Conservation (phyloP, 2,797 vertebrate genomes). For the Takifugu rubripes region DNA sequence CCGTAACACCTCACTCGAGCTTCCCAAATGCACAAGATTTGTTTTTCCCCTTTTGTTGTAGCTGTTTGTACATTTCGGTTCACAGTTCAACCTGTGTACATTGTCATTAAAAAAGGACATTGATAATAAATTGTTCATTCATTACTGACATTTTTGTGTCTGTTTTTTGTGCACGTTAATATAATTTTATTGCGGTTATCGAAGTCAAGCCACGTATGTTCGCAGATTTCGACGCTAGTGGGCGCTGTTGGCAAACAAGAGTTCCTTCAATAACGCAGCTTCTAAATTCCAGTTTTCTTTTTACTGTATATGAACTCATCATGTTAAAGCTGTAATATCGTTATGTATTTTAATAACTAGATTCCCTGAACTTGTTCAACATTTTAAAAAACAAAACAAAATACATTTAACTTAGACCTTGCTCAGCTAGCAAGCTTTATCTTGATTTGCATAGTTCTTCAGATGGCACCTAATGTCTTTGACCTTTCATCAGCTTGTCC, state of each 20-base stretch:
- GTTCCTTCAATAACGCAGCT: not conserved
- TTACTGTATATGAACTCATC: not conserved
- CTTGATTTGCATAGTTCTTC: no score
- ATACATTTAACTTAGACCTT: no score
- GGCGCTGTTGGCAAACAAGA: constrained; percentile 56
- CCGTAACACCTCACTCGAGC: constrained; percentile 27
- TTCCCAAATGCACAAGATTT: constrained; percentile 33
- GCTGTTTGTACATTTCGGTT: constrained; percentile 21
- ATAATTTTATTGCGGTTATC: not conserved
- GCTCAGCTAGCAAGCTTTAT: no score
- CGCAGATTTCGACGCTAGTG: constrained; percentile 51
- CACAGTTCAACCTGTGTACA: constrained; percentile 36
- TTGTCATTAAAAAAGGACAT: constrained; percentile 31
- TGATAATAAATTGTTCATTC: not conserved
- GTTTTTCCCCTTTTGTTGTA: constrained; percentile 36
- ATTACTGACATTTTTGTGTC: not conserved
- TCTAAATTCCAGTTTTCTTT: not conserved
- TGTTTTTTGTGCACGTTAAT: not conserved
- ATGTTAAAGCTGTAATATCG: constrained; percentile 13
- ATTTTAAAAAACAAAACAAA: no score
- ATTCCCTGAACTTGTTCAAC: no score
- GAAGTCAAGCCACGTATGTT: not conserved
- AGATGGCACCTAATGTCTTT: not conserved
- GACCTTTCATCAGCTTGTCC: not conserved
- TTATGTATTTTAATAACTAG: no score